A percentile compares a stretch with the other conserved stretches of the same genome.
These are phyloP conservation scores for Phyllostomus hastatus DNA, from an alignment of 2,113 vertebrate species.

Conservation along the genomic window DNA sequence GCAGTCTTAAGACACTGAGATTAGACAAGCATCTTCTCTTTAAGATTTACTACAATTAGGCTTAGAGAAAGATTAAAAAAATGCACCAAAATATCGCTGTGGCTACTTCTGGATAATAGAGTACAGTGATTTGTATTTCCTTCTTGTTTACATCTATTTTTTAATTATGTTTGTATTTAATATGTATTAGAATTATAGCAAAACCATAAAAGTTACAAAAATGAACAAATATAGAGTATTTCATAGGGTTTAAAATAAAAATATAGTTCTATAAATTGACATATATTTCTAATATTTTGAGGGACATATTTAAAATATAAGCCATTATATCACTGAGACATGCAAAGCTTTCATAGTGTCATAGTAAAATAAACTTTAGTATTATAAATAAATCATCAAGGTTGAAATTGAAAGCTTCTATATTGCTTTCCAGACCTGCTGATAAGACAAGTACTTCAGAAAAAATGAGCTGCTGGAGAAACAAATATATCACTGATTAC, in stretches of 20 bases:
- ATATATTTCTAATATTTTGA: background rate
- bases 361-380: background rate
- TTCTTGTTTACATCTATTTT: background rate
- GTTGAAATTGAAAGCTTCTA: background rate
- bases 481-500: background rate
- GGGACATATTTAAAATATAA: background rate
- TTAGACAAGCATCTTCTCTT: background rate
- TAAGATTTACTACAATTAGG: background rate
- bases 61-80: background rate
- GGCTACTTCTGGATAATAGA: background rate
- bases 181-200: background rate
- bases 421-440: background rate
- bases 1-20: background rate
- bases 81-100: background rate
- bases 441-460: background rate
- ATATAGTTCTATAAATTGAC: background rate
- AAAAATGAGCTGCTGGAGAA: background rate
- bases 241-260: constrained; percentile 5
- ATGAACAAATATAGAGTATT: background rate
- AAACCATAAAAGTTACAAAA: background rate
- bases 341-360: background rate
- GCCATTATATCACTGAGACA: background rate
- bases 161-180: background rate
- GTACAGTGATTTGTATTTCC: background rate
- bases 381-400: background rate